Base-by-base conservation (phyloP, 2,797 vertebrate genomes). In the Cryptoblepharus egeriae region DNA sequence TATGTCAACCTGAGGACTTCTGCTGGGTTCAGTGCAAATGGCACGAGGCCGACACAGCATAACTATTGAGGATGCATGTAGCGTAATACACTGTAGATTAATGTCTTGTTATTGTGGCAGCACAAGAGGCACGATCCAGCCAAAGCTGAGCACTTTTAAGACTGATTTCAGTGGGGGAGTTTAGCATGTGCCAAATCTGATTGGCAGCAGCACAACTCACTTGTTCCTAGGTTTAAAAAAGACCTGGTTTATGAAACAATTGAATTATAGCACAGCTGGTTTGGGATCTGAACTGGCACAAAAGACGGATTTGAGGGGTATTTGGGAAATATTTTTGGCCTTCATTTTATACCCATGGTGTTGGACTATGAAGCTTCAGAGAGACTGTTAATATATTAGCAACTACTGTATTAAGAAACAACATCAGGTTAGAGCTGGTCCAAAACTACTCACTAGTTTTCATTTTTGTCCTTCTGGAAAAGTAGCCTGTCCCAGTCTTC, bases 41-140 rank as follows among this genome's bases (percentile, higher is more conserved):
- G 76, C 22, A 69, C 64, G 32, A 37, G 10, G 32, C 32, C 35
- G 18, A 74, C 32, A 30, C 1, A 1, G 9, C 57, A 45, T 70
- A n/a, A 28, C 73, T 64, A 8, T 26, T 65, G 22, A 58, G 75
- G 16, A 84, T 22, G 52, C 82, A 76, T 4, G 79, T 12, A 18
- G 49, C 15, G 42, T 57, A 39, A 37, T 55, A 32, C 55, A 57
- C 16, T 60, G 81, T 45, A 52, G 26, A 71, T 82, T 39, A 77
- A 77, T 70, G 60, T 57, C 75, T 82, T 82, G 37, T 75, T 82
- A 52, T 67, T 81, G 39, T 72, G 60, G 69, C 32, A 80, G 71
- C 24, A 35, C 30, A 73, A 80, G 64, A 72, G 58, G 45, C 60
- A 77, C 35, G 68, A 65, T 39, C 37, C 16, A 0, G 26, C 60